These are phyloP conservation scores for Falco naumanni DNA, from an alignment of 2,797 vertebrate species.

Conservation along the genomic window DNA sequence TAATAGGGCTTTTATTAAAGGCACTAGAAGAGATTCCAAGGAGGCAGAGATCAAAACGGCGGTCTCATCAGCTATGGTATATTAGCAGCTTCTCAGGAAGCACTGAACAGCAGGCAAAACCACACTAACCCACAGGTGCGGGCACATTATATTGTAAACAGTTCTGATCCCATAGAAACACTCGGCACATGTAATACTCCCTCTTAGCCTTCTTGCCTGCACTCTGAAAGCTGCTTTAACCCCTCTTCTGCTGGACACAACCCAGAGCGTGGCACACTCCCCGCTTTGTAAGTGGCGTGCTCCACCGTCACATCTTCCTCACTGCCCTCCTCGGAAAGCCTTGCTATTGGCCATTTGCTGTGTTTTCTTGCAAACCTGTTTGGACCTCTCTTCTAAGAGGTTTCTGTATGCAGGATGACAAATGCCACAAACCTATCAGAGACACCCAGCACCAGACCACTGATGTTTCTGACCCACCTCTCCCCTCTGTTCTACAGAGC, in stretches of 20 bases:
- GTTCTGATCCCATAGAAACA: slow-evolving; percentile 8
- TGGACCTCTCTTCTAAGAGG: not conserved
- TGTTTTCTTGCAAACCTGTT: not conserved
- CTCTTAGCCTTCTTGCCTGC: not conserved
- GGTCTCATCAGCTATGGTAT: not conserved
- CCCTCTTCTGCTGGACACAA: not conserved
- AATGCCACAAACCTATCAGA: not conserved
- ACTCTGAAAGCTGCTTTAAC: not conserved
- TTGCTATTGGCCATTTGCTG: not conserved
- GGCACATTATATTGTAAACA: not conserved
- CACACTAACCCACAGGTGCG: slow-evolving; percentile 26
- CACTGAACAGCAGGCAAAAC: slow-evolving; percentile 1
- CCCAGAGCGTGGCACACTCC: accelerated
- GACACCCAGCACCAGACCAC: not conserved
- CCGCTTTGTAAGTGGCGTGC: not conserved
- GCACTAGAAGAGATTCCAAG: slow-evolving; percentile 9
- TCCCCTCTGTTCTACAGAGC: not conserved
- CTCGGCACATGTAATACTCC: not conserved
- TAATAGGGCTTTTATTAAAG: slow-evolving; percentile 44
- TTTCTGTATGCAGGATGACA: not conserved
- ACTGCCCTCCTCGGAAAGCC: not conserved
- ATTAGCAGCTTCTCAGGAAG: slow-evolving; percentile 34
- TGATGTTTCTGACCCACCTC: not conserved
- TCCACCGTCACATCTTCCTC: not conserved
- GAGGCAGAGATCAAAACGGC: slow-evolving; percentile 25